phyloP scores from a whole-genome alignment of 2,797 vertebrate species.

The Pseudomugil tenellus region DNA sequence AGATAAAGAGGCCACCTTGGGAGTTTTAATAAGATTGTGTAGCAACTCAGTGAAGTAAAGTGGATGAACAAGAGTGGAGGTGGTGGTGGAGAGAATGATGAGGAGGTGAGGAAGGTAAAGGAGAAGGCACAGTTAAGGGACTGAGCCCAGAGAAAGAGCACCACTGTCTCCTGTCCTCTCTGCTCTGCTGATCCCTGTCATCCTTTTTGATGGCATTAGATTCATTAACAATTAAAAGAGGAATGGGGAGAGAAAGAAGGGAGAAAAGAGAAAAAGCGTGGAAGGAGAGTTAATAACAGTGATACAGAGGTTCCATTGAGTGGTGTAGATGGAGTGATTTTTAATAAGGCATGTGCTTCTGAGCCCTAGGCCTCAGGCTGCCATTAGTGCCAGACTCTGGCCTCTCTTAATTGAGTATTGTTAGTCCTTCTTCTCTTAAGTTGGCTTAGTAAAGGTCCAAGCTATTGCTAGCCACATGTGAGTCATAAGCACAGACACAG shows the following conservation, averaged over 20 bases:
- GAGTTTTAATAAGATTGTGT: conserved; percentile 76
- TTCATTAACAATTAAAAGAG: conserved; percentile 87
- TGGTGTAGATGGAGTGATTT: conserved; percentile 82
- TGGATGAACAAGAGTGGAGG: conserved; percentile 53
- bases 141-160: conserved; percentile 68
- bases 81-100: conserved; percentile 45
- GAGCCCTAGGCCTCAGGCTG: conserved; percentile 71
- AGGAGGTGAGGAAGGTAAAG: conserved; percentile 42
- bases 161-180: conserved; percentile 78
- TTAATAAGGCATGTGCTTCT: conserved; percentile 83
- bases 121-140: conserved; percentile 56
- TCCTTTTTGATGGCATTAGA: conserved; percentile 85
- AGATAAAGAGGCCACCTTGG: conserved; percentile 76
- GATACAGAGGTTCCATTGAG: conserved; percentile 86
- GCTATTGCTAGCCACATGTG: conserved; percentile 52
- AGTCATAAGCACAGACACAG: conserved; percentile 42
- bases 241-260: conserved; percentile 63
- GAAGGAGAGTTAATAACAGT: conserved; percentile 78
- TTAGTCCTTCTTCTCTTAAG: conserved; percentile 69
- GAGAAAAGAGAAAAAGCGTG: conserved; percentile 58
- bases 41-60: conserved; percentile 55
- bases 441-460: conserved; percentile 64
- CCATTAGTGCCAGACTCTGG: conserved; percentile 76
- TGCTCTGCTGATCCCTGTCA: conserved; percentile 84
- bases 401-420: conserved; percentile 81